Percentiles rank a stretch among this genome's conserved stretches.
Conservation (phyloP, 2,888 invertebrate species). For the Elysia crispata region DNA sequence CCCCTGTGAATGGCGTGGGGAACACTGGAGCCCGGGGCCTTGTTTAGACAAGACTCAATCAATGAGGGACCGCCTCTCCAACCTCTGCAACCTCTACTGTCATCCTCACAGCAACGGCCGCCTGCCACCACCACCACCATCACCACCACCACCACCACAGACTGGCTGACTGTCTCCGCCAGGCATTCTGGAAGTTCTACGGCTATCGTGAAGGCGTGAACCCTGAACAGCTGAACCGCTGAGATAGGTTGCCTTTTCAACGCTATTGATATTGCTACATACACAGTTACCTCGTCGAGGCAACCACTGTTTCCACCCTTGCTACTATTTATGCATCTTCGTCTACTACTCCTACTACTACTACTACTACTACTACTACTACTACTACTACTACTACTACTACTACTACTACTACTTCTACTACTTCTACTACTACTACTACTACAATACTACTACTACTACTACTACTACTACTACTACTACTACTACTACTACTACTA, state of each 20-base stretch:
- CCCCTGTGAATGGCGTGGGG: constrained; percentile 12
- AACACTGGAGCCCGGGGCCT: constrained; percentile 17
- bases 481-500: constrained; percentile 10
- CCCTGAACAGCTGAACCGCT: too few relatives aligned
- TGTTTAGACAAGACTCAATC: constrained; percentile 35
- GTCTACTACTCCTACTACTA: too few relatives aligned
- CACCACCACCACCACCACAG: neutral
- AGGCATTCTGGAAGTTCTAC: neutral
- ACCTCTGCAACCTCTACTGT: too few relatives aligned
- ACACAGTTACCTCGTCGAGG: too few relatives aligned
- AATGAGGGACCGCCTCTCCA: too few relatives aligned
- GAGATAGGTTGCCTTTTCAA: too few relatives aligned
- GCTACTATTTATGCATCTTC: too few relatives aligned
- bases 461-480: constrained; percentile 1
- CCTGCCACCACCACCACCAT: neutral
- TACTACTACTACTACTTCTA: neutral
- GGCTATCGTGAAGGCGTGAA: neutral
- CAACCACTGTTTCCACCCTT: too few relatives aligned
- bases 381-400: constrained; percentile 1
- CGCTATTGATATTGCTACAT: too few relatives aligned
- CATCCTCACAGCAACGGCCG: neutral
- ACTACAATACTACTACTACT: too few relatives aligned
- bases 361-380: constrained; percentile 3
- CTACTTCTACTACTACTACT: constrained; percentile 1
- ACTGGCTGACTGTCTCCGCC: too few relatives aligned